phyloP scores from a whole-genome alignment of 1,140 invertebrate genomes.

The Acromyrmex heyeri region DNA sequence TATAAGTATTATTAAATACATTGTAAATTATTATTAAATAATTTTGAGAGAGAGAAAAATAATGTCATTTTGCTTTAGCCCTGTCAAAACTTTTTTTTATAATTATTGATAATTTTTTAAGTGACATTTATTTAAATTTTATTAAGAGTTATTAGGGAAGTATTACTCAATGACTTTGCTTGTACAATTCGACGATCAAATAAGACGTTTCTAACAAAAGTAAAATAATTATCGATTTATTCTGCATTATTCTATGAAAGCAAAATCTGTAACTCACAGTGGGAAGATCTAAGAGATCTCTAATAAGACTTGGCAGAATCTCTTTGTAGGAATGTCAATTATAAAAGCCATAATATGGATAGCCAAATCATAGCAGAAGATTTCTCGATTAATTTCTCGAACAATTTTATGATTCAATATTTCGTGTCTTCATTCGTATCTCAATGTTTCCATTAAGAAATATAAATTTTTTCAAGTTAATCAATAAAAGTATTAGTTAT shows the following conservation, averaged over 20 bases:
- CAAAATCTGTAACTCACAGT: constrained; percentile 4
- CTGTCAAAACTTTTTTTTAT: neutral
- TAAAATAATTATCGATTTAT: neutral
- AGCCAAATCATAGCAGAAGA: neutral
- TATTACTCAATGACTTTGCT: neutral
- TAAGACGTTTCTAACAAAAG: neutral
- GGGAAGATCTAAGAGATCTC: constrained; percentile 5
- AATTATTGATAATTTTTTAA: neutral
- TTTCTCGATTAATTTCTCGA: neutral
- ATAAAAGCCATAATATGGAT: neutral
- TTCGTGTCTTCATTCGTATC: neutral
- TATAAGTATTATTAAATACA: neutral
- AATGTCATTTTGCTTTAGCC: too few species aligned
- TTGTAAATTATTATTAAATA: neutral
- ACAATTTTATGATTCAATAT: neutral
- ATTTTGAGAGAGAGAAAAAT: neutral
- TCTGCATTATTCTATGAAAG: neutral
- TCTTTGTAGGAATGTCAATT: constrained; percentile 13
- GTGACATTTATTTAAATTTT: neutral
- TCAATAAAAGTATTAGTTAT: neutral
- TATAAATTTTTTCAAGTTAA: neutral
- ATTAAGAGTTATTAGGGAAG: neutral
- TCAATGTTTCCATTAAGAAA: neutral
- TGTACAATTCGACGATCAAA: neutral
- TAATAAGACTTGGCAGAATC: neutral